Evolutionary conservation across 2,888 invertebrate species (phyloP).

Genomic region (Athalia cordata): DNA sequence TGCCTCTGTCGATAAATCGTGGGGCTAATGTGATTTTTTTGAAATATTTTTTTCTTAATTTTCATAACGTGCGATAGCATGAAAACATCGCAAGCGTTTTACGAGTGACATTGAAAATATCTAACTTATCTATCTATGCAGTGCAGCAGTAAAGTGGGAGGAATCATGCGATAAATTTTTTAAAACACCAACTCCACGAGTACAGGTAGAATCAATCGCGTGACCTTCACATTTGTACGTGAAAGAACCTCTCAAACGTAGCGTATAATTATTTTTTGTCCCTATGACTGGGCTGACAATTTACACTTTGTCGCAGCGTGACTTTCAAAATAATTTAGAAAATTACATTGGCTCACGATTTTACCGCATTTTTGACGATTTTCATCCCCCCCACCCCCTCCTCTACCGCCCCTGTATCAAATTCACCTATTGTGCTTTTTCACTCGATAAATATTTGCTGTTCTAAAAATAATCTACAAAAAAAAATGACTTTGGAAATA

Average conservation of each 20-base stretch:
- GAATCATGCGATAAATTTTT: slow-evolving; percentile 24
- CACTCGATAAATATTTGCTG: not conserved
- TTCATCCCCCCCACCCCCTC: too few relatives aligned
- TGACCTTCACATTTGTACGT: slow-evolving; percentile 22
- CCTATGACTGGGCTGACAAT: not conserved
- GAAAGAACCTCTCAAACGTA: not conserved
- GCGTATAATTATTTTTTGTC: not conserved
- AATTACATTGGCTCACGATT: too few relatives aligned
- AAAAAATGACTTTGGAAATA: slow-evolving; percentile 16
- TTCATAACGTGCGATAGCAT: too few relatives aligned
- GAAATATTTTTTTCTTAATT: too few relatives aligned
- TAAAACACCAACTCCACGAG: slow-evolving; percentile 21
- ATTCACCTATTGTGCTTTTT: not conserved
- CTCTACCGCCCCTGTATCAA: too few relatives aligned
- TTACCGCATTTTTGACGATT: too few relatives aligned
- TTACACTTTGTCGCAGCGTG: slow-evolving; percentile 21
- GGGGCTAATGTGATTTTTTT: not conserved
- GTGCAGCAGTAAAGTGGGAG: not conserved
- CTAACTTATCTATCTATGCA: slow-evolving; percentile 2
- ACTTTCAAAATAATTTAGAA: not conserved
- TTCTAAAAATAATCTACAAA: not conserved
- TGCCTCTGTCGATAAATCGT: not conserved
- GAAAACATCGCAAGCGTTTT: not conserved
- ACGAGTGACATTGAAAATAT: not conserved
- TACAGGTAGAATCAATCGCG: slow-evolving; percentile 31